These are phyloP conservation scores for Hypselothyrea guttata DNA, from an alignment of 2,888 invertebrate species.

Conservation along the genomic window DNA sequence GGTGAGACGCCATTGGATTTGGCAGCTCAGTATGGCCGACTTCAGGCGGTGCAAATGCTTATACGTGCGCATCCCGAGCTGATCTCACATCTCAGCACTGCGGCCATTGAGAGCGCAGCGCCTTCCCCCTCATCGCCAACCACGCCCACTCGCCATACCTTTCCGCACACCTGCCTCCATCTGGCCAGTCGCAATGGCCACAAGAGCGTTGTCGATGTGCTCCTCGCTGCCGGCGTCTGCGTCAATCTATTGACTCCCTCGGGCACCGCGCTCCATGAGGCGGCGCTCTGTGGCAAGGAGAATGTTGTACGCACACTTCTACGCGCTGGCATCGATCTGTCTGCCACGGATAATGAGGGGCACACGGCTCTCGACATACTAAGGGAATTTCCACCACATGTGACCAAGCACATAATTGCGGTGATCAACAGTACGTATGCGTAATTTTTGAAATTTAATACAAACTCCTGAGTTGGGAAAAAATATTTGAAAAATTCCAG, in stretches of 20 bases:
- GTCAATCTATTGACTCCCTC: constrained; percentile 93
- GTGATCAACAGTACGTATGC: constrained; percentile 89
- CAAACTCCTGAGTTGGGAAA: too few species aligned
- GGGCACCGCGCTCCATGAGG: constrained; percentile 96
- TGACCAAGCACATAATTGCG: constrained; percentile 92
- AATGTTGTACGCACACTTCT: constrained; percentile 92
- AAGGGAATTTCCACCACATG: constrained; percentile 93
- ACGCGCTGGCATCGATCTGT: constrained; percentile 91
- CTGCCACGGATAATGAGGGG: constrained; percentile 89
- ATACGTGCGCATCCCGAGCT: constrained; percentile 92
- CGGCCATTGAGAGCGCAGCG: constrained; percentile 55
- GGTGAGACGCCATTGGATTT: constrained; percentile 97
- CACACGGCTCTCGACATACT: constrained; percentile 94
- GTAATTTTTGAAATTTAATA: constrained; percentile 14
- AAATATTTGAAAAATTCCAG: too few species aligned
- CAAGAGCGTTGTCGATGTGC: constrained; percentile 91
- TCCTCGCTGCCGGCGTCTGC: constrained; percentile 92
- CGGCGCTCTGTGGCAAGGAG: constrained; percentile 94
- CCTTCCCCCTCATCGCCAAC: constrained; percentile 73
- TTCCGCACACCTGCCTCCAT: constrained; percentile 93
- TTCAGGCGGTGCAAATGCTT: constrained; percentile 94
- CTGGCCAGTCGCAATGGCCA: constrained; percentile 96
- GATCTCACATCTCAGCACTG: constrained; percentile 86
- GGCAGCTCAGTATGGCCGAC: constrained; percentile 93
- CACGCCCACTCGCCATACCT: constrained; percentile 71